Evolutionary conservation across 1,140 invertebrate genomes (phyloP), one percentile per base, ranked within the genome.

Genomic region (Oedothorax gibbosus): DNA sequence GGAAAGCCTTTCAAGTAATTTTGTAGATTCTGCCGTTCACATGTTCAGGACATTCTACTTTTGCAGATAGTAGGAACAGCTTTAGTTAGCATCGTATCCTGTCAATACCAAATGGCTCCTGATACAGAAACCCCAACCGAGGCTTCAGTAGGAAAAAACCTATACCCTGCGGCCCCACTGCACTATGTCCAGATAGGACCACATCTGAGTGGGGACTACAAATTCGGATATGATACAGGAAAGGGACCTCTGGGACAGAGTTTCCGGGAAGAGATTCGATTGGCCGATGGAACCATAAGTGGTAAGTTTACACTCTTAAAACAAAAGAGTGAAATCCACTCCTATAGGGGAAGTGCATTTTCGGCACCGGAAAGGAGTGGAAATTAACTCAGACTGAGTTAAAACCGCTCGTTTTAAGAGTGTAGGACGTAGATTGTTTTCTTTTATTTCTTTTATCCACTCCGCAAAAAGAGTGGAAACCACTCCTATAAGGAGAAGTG

Each of bases 241-340:
- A 87, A 86, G 84, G 87, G 78, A 35, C 85, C 86, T 51, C 72
- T 72, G 21, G 88, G 85, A 18, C 86, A 88, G 62, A 87, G 85
- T 57, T 88, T 88, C 84, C 71, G 88, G 66, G 88, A 88, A 72
- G 88, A 88, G 69, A 85, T 86, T n/a, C 80, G 88, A 21, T 72
- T 87, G 3, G 86, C 88, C 3, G 89, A 90, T 72, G 89, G 89
- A 14, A 89, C 87, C 20, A 88, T 90, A 66, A 49, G 49, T 14
- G 76, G 76, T 79, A 66, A 54, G 69, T 0, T 6, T 15, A n/a
- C 50, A 0, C 35, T 35, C 35, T 35, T 35, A 35, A 35, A 35
- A 35, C 35, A 35, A 35, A 35, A 35, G 35, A 35, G 35, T 35
- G 35, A 35, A 35, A 35, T 35, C 35, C 35, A 35, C 35, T 35